These are phyloP conservation scores for Psittacula derbiana DNA, from an alignment of 2,797 vertebrate genomes.

Conservation along the genomic window DNA sequence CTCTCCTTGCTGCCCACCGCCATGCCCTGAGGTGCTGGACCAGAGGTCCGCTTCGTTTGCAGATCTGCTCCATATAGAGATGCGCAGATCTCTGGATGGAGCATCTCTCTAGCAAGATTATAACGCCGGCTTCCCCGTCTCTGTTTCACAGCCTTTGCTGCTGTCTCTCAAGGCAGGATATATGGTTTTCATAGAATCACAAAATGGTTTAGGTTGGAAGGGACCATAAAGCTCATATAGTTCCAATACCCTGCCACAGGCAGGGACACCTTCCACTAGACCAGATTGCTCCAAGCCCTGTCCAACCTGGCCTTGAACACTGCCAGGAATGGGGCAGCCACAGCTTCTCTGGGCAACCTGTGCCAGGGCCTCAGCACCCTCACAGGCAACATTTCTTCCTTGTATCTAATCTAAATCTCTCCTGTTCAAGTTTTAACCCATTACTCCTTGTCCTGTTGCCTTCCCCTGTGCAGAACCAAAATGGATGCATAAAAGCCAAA, in stretches of 20 bases:
- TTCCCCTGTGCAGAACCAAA: background rate
- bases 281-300: background rate
- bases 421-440: background rate
- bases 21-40: background rate
- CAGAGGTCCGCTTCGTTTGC: background rate
- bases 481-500: background rate
- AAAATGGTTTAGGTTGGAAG: background rate
- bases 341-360: background rate
- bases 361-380: background rate
- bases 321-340: background rate
- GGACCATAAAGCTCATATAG: background rate
- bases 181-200: background rate
- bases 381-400: background rate
- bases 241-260: background rate
- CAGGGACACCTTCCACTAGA: background rate
- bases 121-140: background rate
- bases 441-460: background rate
- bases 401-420: background rate
- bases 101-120: background rate
- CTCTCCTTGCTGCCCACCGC: background rate
- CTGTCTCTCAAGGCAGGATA: fast-evolving
- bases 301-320: background rate
- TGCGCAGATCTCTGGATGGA: background rate
- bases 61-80: background rate
- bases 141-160: background rate